Percentiles rank a stretch among this genome's conserved stretches.
Evolutionary conservation across 2,113 vertebrate species (phyloP).

Genomic region (Sander vitreus): DNA sequence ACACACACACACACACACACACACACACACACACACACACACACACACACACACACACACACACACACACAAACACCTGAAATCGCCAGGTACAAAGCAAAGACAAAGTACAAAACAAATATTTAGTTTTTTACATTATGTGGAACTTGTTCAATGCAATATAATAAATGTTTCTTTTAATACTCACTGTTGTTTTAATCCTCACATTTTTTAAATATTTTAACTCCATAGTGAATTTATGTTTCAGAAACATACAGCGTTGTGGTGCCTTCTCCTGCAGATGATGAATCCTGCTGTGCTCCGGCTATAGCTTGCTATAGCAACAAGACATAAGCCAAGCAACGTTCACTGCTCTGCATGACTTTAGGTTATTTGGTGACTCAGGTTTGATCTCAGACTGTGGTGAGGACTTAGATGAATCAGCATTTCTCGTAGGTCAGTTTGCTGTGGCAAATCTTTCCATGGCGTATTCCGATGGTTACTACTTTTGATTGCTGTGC

Average conservation of each 20-base stretch:
- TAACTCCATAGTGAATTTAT: neutral
- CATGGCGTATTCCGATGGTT: neutral
- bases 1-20: slow-evolving; percentile 27
- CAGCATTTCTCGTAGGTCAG: slow-evolving; percentile 16
- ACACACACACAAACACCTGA: slow-evolving; percentile 3
- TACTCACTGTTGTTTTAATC: neutral
- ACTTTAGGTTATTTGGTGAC: neutral
- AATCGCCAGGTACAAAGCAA: slow-evolving; percentile 21
- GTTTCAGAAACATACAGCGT: neutral
- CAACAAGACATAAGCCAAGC: neutral
- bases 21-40: slow-evolving; percentile 10
- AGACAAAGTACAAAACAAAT: neutral
- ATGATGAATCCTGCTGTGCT: neutral
- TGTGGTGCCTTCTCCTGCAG: neutral
- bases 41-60: slow-evolving; percentile 3
- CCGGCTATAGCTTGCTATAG: too few species aligned
- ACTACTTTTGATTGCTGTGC: neutral
- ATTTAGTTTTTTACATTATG: neutral
- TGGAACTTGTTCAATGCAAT: neutral
- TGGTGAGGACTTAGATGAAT: slow-evolving; percentile 3
- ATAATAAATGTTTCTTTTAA: too few species aligned
- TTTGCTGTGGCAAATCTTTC: slow-evolving; percentile 17
- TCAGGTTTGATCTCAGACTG: neutral
- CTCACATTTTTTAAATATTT: neutral
- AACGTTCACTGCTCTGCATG: neutral